Percentiles rank a stretch among this genome's conserved stretches.
Conservation (phyloP, 2,113 vertebrate genomes). For the Ancistrus triradiatus region DNA sequence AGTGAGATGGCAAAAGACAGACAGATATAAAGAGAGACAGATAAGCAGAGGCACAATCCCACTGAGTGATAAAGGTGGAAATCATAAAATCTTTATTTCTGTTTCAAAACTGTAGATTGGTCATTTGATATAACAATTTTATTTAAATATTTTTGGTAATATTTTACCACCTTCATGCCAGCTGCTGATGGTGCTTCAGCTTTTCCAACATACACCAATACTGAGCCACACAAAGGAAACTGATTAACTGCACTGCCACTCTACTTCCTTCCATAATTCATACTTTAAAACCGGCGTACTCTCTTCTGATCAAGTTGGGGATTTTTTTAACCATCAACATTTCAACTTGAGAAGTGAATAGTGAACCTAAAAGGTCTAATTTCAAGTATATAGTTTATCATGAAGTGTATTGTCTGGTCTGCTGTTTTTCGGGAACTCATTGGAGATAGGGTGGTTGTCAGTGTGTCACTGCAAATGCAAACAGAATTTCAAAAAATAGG, state of each 20-base stretch:
- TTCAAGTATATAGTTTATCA: background rate
- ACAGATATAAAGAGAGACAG: background rate
- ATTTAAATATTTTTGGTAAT: background rate
- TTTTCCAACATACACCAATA: background rate
- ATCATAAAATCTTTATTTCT: background rate
- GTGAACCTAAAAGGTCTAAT: background rate
- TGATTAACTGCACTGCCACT: conserved; percentile 12
- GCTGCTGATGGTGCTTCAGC: background rate
- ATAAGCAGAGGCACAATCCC: background rate
- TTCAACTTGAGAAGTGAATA: background rate
- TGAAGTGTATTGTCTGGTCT: background rate
- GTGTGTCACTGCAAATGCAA: conserved; percentile 6
- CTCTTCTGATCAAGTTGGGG: background rate
- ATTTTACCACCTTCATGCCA: background rate
- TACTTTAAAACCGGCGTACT: background rate
- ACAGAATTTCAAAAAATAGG: background rate
- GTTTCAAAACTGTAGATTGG: conserved; percentile 3
- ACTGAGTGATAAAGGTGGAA: conserved; percentile 1
- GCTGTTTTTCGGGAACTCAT: no score
- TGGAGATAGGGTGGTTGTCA: conserved; percentile 23
- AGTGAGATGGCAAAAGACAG: background rate
- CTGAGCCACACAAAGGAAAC: conserved; percentile 30
- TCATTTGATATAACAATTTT: background rate
- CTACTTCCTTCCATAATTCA: background rate
- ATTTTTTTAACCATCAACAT: no score